These are phyloP conservation scores for Tamias sibiricus DNA, from an alignment of 2,113 vertebrate genomes.

Conservation along the genomic window DNA sequence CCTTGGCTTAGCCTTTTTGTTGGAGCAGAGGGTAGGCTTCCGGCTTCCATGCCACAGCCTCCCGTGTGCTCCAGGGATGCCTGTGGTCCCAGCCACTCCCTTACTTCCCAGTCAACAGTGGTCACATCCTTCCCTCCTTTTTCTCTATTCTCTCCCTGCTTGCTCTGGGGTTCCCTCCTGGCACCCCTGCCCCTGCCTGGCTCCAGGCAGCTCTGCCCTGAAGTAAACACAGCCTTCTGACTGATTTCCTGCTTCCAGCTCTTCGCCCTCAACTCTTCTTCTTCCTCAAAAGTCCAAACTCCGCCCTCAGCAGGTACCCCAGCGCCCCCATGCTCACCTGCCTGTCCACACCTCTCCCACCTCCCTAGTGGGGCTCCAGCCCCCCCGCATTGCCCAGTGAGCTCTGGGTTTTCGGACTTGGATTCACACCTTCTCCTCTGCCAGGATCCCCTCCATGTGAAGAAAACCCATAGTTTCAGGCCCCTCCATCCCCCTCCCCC, in stretches of 20 bases:
- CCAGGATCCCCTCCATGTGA: neutral
- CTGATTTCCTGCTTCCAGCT: neutral
- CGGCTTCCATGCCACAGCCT: neutral
- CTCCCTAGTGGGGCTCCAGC: neutral
- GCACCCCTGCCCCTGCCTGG: neutral
- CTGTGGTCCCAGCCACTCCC: neutral
- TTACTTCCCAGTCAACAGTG: neutral
- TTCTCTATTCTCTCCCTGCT: neutral
- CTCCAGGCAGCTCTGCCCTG: neutral
- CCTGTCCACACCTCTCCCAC: neutral
- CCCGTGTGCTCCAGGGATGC: neutral
- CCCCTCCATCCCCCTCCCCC: neutral
- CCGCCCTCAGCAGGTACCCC: too few species aligned
- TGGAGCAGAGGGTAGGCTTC: too few species aligned
- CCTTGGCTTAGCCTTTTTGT: neutral
- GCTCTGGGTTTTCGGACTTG: neutral
- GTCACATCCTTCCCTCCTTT: neutral
- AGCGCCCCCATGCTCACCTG: neutral
- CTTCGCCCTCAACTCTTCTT: neutral
- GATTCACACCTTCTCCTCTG: neutral
- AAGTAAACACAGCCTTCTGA: neutral
- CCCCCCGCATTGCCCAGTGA: rapidly evolving
- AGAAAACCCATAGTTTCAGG: neutral
- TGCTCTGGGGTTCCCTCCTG: too few species aligned
- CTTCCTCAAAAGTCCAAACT: neutral